phyloP scores from a whole-genome alignment of 1,140 invertebrate genomes.

The Neodiprion fabricii region DNA sequence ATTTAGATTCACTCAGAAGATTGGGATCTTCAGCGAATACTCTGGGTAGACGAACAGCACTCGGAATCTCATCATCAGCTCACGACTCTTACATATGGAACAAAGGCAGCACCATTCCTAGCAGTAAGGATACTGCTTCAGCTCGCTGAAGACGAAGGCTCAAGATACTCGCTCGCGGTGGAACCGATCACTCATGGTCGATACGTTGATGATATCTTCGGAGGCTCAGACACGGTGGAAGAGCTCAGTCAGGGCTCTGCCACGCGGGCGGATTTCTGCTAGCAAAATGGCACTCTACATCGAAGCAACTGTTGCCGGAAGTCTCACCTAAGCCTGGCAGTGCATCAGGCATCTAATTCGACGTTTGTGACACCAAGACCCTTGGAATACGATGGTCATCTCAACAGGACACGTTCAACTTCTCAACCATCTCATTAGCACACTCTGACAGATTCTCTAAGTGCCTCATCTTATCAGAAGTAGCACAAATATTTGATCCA shows the following conservation, averaged over 20 bases:
- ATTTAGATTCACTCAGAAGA: conserved; percentile 24
- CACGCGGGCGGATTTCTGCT: conserved; percentile 15
- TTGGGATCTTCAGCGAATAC: conserved; percentile 27
- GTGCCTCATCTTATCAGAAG: conserved; percentile 19
- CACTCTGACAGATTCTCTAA: conserved; percentile 10
- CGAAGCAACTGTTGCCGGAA: neutral
- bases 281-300: conserved; percentile 10
- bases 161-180: neutral
- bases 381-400: conserved; percentile 18
- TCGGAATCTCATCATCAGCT: conserved; percentile 13
- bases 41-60: conserved; percentile 22
- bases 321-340: neutral
- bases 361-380: neutral
- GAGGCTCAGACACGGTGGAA: conserved; percentile 12
- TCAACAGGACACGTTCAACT: conserved; percentile 4
- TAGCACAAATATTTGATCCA: conserved; percentile 28
- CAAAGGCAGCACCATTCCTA: conserved; percentile 11
- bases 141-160: conserved; percentile 15
- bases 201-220: conserved; percentile 26
- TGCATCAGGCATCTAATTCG: neutral
- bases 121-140: conserved; percentile 9
- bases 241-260: neutral
- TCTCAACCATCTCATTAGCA: neutral
- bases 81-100: conserved; percentile 32
- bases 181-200: conserved; percentile 10